Conservation (phyloP, 2,113 vertebrate species). For the Edolisoma coerulescens region DNA sequence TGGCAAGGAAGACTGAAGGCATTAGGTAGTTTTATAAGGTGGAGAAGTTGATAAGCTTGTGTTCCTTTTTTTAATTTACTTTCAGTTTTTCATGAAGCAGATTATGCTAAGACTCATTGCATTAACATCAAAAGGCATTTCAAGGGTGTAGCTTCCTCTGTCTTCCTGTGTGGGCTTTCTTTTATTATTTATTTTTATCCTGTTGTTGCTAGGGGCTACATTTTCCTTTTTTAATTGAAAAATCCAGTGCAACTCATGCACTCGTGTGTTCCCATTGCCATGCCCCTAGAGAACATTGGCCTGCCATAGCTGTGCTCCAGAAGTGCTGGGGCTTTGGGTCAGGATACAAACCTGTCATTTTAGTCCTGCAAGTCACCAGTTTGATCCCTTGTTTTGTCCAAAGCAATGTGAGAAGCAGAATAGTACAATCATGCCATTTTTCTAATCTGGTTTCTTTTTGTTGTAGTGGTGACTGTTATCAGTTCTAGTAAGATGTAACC, state of each 20-base stretch:
- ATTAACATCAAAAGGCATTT: slow-evolving; percentile 30
- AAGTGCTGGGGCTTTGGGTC: neutral
- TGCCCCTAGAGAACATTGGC: neutral
- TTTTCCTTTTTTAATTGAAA: neutral
- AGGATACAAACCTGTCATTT: neutral
- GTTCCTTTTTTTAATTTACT: neutral
- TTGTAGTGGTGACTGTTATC: neutral
- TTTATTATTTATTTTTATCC: slow-evolving; percentile 1
- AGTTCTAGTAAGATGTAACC: neutral
- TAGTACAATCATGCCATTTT: fast-evolving
- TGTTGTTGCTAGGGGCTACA: slow-evolving; percentile 1
- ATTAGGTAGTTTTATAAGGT: neutral
- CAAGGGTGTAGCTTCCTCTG: neutral
- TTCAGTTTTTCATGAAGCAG: neutral
- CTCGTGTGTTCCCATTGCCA: neutral
- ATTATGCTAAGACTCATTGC: neutral
- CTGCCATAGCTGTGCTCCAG: neutral
- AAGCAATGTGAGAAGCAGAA: neutral
- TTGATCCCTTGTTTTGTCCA: neutral
- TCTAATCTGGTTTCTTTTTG: neutral
- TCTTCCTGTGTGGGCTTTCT: neutral
- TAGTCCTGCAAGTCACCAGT: neutral
- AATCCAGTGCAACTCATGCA: neutral
- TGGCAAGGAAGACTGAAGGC: neutral
- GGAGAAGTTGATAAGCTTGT: neutral